Evolutionary conservation across 2,797 vertebrate species (phyloP).

Genomic region (Harpagifer antarcticus): DNA sequence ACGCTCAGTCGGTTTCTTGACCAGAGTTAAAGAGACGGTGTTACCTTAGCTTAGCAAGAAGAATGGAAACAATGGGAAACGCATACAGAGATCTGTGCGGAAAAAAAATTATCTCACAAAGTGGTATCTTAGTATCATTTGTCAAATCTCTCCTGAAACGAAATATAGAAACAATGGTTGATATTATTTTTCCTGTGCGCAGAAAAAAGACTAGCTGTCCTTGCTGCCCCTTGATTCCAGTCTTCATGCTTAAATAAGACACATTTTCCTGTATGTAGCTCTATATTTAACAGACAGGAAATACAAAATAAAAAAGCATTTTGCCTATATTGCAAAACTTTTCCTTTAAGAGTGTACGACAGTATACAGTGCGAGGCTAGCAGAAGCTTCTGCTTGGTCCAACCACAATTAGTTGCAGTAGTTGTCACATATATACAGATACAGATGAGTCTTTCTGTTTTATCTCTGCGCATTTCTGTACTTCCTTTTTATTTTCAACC

Average conservation of each 20-base stretch:
- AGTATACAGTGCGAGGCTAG: background rate
- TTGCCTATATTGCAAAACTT: background rate
- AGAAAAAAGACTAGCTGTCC: background rate
- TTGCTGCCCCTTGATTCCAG: background rate
- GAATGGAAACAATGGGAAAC: background rate
- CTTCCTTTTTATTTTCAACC: conserved; percentile 30
- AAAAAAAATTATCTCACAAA: background rate
- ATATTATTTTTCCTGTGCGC: background rate
- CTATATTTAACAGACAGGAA: background rate
- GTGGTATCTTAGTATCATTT: background rate
- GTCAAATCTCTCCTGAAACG: background rate
- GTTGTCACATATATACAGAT: background rate
- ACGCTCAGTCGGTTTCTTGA: background rate
- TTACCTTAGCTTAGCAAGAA: background rate
- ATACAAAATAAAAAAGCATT: background rate
- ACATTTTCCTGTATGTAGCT: background rate
- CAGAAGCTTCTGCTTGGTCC: background rate
- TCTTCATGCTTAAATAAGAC: background rate
- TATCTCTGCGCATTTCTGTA: conserved; percentile 34
- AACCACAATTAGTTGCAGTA: background rate
- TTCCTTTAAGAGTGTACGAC: background rate
- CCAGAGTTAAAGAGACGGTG: background rate
- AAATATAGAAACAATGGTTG: background rate
- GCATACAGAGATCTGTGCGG: background rate
- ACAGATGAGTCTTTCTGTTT: conserved; percentile 19